Conservation (phyloP, 2,888 invertebrate species). For the Zaprionus obscuricornis region DNA sequence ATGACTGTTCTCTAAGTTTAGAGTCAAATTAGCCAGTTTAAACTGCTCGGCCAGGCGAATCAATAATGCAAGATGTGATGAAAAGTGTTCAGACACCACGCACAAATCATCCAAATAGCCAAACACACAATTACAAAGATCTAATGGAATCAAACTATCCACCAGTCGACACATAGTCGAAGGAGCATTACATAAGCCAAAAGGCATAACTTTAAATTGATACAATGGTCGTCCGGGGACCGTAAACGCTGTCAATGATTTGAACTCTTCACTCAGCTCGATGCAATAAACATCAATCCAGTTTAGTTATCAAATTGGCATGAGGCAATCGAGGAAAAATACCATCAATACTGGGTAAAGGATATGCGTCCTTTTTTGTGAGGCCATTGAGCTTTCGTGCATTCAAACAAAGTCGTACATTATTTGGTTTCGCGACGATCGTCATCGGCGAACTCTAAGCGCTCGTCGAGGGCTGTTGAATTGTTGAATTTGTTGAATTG, state of each 20-base stretch:
- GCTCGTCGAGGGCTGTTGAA: no score
- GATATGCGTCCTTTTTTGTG: no score
- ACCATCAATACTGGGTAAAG: no score
- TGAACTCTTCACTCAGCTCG: background rate
- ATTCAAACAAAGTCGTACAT: no score
- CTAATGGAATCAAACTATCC: constrained; percentile 3
- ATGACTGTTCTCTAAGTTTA: background rate
- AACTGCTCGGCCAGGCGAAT: background rate
- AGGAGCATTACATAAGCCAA: constrained; percentile 2
- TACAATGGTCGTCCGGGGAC: background rate
- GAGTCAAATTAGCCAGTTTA: background rate
- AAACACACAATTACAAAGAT: constrained; percentile 4
- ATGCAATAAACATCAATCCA: no score
- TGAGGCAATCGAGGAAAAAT: no score
- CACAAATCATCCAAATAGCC: constrained; percentile 1
- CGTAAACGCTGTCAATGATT: constrained; percentile 8
- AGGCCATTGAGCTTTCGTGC: no score
- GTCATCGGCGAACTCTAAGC: no score
- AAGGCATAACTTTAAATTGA: constrained; percentile 1
- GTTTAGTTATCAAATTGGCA: no score
- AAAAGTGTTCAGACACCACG: background rate
- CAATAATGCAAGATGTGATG: background rate
- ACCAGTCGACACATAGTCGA: background rate
- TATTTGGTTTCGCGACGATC: no score
- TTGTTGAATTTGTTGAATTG: no score